Conservation (phyloP, 2,113 vertebrate genomes). For the Hystrix cristata region DNA sequence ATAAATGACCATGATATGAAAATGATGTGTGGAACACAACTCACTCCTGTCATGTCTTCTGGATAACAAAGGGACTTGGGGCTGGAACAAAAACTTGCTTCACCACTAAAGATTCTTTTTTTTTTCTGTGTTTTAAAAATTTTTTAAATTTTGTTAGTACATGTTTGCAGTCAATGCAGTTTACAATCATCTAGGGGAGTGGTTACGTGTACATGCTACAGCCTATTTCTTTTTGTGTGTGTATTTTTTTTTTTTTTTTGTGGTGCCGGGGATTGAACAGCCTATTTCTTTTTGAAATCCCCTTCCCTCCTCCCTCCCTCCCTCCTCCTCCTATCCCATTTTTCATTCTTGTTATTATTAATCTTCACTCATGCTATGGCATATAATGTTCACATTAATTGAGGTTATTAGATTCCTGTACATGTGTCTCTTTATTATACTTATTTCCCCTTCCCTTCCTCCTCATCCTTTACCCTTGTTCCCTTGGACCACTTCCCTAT, state of each 20-base stretch:
- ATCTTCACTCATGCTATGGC: no score
- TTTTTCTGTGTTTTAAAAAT: not conserved
- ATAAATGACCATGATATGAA: constrained; percentile 25
- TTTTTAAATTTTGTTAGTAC: not conserved
- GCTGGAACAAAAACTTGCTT: not conserved
- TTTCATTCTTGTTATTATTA: no score
- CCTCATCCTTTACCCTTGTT: no score
- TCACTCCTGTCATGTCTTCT: not conserved
- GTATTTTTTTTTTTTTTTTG: no score
- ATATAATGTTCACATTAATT: no score
- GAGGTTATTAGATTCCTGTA: no score
- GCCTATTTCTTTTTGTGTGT: not conserved
- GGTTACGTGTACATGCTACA: not conserved
- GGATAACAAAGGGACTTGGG: not conserved
- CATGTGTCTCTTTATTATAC: no score
- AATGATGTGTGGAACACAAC: not conserved
- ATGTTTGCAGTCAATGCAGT: not conserved
- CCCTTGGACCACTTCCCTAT: no score
- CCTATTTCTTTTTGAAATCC: not conserved
- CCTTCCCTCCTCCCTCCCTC: not conserved
- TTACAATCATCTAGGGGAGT: not conserved
- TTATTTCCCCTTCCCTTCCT: no score
- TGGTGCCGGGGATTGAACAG: no score
- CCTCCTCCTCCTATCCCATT: no score
- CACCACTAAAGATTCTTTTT: not conserved